Evolutionary conservation across 2,888 invertebrate genomes (phyloP), one percentile per base, ranked within the genome.

Genomic region (Chesias legatella): DNA sequence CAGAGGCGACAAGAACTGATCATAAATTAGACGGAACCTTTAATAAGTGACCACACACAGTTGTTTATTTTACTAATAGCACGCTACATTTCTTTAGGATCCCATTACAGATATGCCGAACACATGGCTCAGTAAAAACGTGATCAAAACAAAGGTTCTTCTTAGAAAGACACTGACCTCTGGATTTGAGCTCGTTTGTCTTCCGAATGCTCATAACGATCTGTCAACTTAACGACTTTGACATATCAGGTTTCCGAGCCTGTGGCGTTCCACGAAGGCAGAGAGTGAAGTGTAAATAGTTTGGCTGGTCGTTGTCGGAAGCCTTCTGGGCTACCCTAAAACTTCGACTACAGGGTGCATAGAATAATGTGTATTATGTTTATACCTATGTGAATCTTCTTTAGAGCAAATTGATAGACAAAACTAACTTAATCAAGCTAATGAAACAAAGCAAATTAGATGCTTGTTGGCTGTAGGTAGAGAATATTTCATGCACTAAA

Each of bases 141-240:
- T 33, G 40, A 30, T 30, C 24, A 45, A 38, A 47, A 58, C 45
- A 46, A 53, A 45, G 20, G 35, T 10, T 35, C 31, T 68, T 72
- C 72, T 56, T 21, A 38, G 72, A 74, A 74, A 55, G 51, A 54
- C 58, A 50, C 59, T 66, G 64, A 69, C 65, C 63, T 60, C 56
- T 42, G 50, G 57, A 56, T 53, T 48, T 58, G 57, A 56, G 57
- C 51, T 51, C 63, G 69, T 78, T 72, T 67, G 63, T 79, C 73
- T 67, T 68, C 30, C 46, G 43, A 58, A 61, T 56, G 59, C 48
- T 45, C 48, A 28, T 51, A 49, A 57, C 53, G 48, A 56, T 60
- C 45, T 53, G 57, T 49, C 57, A 60, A 53, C 31, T 50, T 57
- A 58, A 60, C 57, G 63, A 63, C 59, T 55, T 58, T 59, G 48